Evolutionary conservation across 2,888 invertebrate species (phyloP), one percentile per base, ranked within the genome.

Genomic region (Tillus elongatus): DNA sequence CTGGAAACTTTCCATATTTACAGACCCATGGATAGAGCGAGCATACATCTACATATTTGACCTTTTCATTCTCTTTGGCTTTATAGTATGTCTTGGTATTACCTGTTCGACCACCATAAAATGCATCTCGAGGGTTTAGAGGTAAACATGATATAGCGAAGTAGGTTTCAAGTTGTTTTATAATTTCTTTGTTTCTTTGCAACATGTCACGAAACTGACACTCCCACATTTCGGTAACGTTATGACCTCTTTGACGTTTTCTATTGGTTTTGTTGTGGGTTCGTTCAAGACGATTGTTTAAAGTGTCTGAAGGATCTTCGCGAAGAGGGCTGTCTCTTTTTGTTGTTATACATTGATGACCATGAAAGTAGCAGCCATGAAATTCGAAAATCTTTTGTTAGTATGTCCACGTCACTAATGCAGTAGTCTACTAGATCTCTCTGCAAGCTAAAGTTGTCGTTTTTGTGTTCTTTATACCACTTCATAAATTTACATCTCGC

Each of bases 301-400:
- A 6, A 1, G 41, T 41, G 6, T 35, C 36, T 1, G 8, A 11
- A 6, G 37, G 34, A 15, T 41, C 11, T 6, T 41, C 37, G 13
- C 16, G 14, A 27, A 33, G 4, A 2, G 42, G 27, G 37, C 41
- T 49, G 45, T 35, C 56, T 56, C 36, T 46, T 52, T 6, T 53
- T 44, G 15, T 30, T 56, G 0, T 57, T 53, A 27, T 57, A 56
- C 1, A 56, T 49, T 42, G 53, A 51, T 2, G 54, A 1, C 44
- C 49, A 15, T 49, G 44, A 2, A 10, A 44, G 12, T 15, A 47
- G 36, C 45, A 49, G 4, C 45, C 47, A 12, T 41, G 32, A 39
- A 44, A 49, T 27, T 50, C 41, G 37, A 41, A 50, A 4, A 47
- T 6, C 24, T 19, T 19, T 6, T 19, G 24, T 19, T 19, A 19